Evolutionary conservation across 2,888 invertebrate genomes (phyloP).

Genomic region (Thymelicus lineola): DNA sequence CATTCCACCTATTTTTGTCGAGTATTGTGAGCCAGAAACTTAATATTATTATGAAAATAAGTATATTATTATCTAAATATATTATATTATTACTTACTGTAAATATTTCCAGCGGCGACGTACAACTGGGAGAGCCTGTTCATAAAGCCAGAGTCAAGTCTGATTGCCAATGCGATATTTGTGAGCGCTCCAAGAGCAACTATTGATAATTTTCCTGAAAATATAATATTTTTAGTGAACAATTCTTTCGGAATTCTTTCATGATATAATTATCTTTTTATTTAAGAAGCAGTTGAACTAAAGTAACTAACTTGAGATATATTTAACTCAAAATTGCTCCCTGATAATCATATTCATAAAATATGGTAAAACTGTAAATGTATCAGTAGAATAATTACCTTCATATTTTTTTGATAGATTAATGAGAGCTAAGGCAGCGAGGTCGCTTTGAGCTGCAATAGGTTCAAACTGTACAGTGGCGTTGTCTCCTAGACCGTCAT

Average conservation of each 20-base stretch:
- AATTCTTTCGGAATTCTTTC: too few species aligned
- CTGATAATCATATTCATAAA: too few species aligned
- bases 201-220: slow-evolving; percentile 82
- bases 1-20: too few species aligned
- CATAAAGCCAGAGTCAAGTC: slow-evolving; percentile 87
- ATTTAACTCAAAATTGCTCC: too few species aligned
- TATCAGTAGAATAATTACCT: too few species aligned
- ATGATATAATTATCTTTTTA: too few species aligned
- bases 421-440: slow-evolving; percentile 84
- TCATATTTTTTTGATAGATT: slow-evolving; percentile 54
- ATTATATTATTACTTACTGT: slow-evolving; percentile 79
- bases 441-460: slow-evolving; percentile 66
- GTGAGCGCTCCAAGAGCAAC: slow-evolving; percentile 90
- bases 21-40: too few species aligned
- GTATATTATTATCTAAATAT: too few species aligned
- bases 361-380: too few species aligned
- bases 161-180: slow-evolving; percentile 90
- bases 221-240: neutral
- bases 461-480: slow-evolving; percentile 81
- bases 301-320: too few species aligned
- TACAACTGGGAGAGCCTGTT: slow-evolving; percentile 87
- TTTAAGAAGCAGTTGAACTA: too few species aligned
- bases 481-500: slow-evolving; percentile 74
- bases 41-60: too few species aligned
- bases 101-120: slow-evolving; percentile 91